These are phyloP conservation scores for Gallinago solitaria DNA, from an alignment of 2,797 vertebrate species.

Conservation along the genomic window DNA sequence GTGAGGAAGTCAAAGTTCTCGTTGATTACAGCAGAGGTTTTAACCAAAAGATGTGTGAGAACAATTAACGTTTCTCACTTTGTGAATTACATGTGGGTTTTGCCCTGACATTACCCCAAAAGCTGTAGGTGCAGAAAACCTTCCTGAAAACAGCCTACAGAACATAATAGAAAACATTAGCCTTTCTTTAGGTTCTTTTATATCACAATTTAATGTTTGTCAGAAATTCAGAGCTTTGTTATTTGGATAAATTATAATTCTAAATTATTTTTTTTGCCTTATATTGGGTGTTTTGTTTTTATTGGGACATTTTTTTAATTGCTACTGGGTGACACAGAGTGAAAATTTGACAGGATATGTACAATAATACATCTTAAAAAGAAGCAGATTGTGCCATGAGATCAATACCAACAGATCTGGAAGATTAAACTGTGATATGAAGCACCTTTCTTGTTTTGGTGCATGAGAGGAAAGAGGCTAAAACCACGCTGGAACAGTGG, in stretches of 20 bases:
- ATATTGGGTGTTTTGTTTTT: neutral
- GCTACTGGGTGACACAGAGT: neutral
- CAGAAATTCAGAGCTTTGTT: neutral
- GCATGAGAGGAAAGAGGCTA: neutral
- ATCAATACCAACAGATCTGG: neutral
- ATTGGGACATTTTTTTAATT: neutral
- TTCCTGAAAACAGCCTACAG: neutral
- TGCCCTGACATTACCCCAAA: neutral
- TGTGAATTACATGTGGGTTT: neutral
- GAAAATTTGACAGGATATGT: neutral
- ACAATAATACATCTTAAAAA: neutral
- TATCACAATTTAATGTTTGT: neutral
- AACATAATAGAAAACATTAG: neutral
- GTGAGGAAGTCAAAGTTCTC: conserved; percentile 19
- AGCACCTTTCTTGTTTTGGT: neutral
- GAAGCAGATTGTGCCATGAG: neutral
- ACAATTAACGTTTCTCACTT: neutral
- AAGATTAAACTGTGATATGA: neutral
- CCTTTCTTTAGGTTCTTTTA: neutral
- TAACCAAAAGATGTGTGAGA: neutral
- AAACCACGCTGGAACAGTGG: neutral
- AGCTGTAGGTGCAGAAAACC: neutral
- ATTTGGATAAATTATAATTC: neutral
- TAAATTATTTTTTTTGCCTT: neutral
- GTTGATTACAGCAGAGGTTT: neutral